phyloP scores from a whole-genome alignment of 2,113 vertebrate genomes.

The Chroicocephalus ridibundus region DNA sequence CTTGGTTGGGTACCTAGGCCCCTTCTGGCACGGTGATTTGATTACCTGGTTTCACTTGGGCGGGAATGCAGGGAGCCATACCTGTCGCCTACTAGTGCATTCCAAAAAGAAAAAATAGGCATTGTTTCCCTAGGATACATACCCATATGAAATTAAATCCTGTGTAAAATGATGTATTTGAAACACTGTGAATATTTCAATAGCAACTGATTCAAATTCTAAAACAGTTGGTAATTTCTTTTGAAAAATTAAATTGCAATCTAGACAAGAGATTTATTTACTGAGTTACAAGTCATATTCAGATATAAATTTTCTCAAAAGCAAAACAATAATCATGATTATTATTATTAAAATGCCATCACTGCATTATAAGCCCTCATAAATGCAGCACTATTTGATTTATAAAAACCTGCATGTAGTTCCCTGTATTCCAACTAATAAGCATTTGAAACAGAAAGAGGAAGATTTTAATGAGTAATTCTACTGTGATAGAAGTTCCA shows the following conservation, averaged over 20 bases:
- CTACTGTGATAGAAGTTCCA: neutral
- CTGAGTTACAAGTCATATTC: neutral
- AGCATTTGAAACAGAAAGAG: neutral
- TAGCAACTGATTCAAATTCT: neutral
- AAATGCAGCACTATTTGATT: neutral
- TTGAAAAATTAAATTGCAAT: slow-evolving; percentile 3
- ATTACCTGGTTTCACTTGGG: neutral
- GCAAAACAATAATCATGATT: neutral
- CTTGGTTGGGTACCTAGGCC: neutral
- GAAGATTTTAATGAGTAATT: neutral
- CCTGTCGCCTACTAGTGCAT: neutral
- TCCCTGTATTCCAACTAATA: neutral
- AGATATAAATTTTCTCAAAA: neutral
- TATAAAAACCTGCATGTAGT: neutral
- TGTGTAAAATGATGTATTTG: neutral
- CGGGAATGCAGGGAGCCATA: neutral
- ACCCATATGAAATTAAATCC: neutral
- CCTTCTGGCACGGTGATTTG: neutral
- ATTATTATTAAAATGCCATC: neutral
- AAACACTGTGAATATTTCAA: neutral
- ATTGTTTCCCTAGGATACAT: neutral
- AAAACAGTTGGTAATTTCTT: neutral
- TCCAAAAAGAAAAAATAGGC: neutral
- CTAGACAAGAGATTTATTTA: neutral
- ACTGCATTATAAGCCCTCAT: neutral